These are phyloP conservation scores for Sebastes reedi DNA, from an alignment of 2,797 vertebrate genomes.

Conservation along the genomic window DNA sequence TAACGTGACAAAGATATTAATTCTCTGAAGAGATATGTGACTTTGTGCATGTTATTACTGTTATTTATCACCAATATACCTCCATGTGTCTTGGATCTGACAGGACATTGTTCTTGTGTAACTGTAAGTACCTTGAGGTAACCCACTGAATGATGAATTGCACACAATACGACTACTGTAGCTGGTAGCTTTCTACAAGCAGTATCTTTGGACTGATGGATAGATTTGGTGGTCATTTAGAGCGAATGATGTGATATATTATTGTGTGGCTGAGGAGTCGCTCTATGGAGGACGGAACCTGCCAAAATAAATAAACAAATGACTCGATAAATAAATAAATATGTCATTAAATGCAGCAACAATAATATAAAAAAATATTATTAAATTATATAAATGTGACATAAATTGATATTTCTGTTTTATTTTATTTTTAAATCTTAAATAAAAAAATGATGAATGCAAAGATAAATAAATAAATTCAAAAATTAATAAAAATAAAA, in stretches of 20 bases:
- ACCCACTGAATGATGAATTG: conserved; percentile 50
- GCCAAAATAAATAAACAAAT: no score
- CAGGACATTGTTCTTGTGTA: conserved; percentile 42
- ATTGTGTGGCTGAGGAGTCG: conserved; percentile 18
- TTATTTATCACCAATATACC: conserved; percentile 72
- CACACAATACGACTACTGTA: conserved; percentile 51
- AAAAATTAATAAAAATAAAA: no score
- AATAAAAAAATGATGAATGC: no score
- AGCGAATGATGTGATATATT: conserved; percentile 9
- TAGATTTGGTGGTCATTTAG: conserved; percentile 10
- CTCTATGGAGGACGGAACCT: no score
- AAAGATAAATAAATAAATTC: no score
- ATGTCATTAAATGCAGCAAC: no score
- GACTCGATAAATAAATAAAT: no score
- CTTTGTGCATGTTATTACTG: conserved; percentile 69
- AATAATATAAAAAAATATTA: no score
- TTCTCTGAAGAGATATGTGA: conserved; percentile 41
- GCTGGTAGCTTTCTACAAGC: conserved; percentile 27
- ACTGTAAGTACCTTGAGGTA: conserved; percentile 42
- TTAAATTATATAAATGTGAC: no score
- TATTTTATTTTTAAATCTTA: no score
- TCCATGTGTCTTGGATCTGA: conserved; percentile 62
- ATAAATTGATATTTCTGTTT: no score
- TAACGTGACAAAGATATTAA: conserved; percentile 36
- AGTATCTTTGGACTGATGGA: conserved; percentile 11